Percentiles rank a stretch among this genome's conserved stretches.
Evolutionary conservation across 2,113 vertebrate genomes (phyloP).

Genomic region (Glaucomys volans): DNA sequence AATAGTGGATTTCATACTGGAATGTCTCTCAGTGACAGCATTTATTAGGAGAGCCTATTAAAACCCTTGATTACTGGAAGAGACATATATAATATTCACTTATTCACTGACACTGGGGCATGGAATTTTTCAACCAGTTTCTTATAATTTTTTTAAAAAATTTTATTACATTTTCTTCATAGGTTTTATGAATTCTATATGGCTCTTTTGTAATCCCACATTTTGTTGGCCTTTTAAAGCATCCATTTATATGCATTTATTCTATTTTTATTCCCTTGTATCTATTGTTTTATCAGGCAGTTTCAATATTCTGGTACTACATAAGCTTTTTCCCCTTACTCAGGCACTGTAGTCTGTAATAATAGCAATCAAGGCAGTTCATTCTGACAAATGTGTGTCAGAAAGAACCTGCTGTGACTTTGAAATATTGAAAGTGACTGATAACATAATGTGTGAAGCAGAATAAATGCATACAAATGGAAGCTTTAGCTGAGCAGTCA

Average conservation of each 20-base stretch:
- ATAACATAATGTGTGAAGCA: constrained; percentile 88
- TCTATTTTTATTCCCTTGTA: constrained; percentile 77
- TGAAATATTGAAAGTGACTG: constrained; percentile 89
- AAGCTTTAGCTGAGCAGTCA: constrained; percentile 85
- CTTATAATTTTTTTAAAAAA: constrained; percentile 4
- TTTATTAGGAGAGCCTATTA: constrained; percentile 23
- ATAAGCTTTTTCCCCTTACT: constrained; percentile 78
- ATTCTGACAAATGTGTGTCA: constrained; percentile 87
- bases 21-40: background rate
- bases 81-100: background rate
- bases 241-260: constrained; percentile 75
- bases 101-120: constrained; percentile 23
- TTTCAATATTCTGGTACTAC: constrained; percentile 82
- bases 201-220: constrained; percentile 67
- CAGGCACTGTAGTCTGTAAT: constrained; percentile 84
- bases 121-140: constrained; percentile 59
- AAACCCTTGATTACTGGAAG: constrained; percentile 63
- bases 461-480: constrained; percentile 90
- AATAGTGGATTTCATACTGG: constrained; percentile 11
- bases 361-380: constrained; percentile 87
- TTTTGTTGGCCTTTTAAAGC: constrained; percentile 61
- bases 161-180: constrained; percentile 42
- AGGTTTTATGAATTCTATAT: constrained; percentile 57
- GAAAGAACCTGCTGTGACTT: constrained; percentile 87
- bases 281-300: constrained; percentile 83